Conservation (phyloP, 2,888 invertebrate species). For the Chaetogeoica ovagalla region DNA sequence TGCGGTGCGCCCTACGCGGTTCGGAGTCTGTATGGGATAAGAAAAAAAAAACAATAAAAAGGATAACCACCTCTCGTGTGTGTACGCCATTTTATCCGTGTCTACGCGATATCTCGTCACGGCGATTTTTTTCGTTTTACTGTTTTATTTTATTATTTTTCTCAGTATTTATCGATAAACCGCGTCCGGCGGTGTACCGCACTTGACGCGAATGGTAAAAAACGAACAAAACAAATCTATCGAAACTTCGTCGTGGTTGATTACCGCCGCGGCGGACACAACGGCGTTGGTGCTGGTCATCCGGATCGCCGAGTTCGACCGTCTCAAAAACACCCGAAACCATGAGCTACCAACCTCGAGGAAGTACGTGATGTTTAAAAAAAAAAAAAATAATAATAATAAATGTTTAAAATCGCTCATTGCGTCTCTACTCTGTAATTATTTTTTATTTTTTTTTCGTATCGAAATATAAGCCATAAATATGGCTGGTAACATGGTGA, state of each 20-base stretch:
- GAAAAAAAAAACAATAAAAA: not conserved
- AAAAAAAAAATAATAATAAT: no score
- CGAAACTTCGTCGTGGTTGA: no score
- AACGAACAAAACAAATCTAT: no score
- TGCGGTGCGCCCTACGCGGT: not conserved
- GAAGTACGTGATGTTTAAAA: constrained; percentile 28
- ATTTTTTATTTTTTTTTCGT: not conserved
- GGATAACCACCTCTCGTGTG: not conserved
- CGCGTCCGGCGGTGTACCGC: not conserved
- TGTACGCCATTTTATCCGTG: constrained; percentile 30
- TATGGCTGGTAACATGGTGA: constrained; percentile 36
- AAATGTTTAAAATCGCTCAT: not conserved
- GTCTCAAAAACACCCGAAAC: not conserved
- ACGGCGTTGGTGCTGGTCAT: no score
- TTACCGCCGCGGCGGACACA: no score
- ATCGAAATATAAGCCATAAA: not conserved
- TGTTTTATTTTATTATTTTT: not conserved
- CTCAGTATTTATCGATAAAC: not conserved
- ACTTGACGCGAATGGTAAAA: no score
- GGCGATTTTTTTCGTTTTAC: not conserved
- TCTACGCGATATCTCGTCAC: not conserved
- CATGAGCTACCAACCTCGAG: constrained; percentile 43
- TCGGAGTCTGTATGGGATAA: not conserved
- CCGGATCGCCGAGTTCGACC: no score
- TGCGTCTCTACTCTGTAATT: not conserved